Base-by-base conservation (phyloP, 2,888 invertebrate genomes). In the Crossocerus cetratus region DNA sequence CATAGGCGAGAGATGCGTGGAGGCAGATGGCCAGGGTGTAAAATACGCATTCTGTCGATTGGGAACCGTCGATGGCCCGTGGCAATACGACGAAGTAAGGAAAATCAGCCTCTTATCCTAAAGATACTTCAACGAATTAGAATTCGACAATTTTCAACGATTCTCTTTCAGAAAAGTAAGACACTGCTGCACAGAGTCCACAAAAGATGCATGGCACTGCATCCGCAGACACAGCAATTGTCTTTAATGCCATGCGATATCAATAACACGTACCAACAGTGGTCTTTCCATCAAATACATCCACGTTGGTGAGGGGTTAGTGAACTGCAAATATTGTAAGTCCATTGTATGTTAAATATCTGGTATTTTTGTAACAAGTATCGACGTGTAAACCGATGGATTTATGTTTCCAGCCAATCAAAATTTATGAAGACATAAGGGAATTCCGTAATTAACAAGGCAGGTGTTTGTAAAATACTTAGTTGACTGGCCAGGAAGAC, bases 1-100 rank as follows among this genome's bases (percentile, higher is more conserved):
- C 43, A 95, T 98, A 2, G 99, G 99, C 32, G 99, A 99, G 91
- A 93, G 99, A 57, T 99, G 99, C 88, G 94, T 99, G 11, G 97
- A 98, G 86, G 97, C 96, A 0, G 96, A 97, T 89, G 92, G 94
- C 0, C 95, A 96, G 87, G 96, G 95, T 53, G 93, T 98, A 16
- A 97, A 97, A 90, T 93, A 98, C 75, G 95, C 96, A 32, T 96
- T 97, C 87, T 99, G 99, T 90, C 93, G 96, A 63, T 92, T 97
- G 69, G 98, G 98, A 62, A 97, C 97, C 14, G 98, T 97, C 1
- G 96, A 97, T 87, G 99, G 99, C 0, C 98, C 97, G 0, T 99
- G 99, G 99, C 93, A 95, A 87, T 99, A 96, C 88, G 95, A 98
- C 85, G 94, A 95, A 84, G 94, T 91, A 83, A 78, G 76, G 60